Evolutionary conservation across 2,113 vertebrate genomes (phyloP).

Genomic region (Sialia sialis): DNA sequence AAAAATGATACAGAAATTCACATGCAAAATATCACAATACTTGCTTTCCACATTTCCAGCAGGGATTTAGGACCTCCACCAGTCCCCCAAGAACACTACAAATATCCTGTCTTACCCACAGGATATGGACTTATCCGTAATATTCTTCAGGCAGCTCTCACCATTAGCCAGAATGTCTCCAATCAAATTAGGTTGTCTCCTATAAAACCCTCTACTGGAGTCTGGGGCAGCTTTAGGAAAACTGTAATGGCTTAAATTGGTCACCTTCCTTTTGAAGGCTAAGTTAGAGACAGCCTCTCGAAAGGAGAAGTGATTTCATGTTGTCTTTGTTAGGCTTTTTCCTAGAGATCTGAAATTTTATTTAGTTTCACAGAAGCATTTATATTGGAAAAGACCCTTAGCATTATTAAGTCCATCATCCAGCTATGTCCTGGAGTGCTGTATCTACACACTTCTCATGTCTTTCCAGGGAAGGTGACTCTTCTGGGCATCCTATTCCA

Average conservation of each 20-base stretch:
- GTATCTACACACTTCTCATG: fast-evolving
- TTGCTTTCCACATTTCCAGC: fast-evolving
- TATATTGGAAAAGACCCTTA: neutral
- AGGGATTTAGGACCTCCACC: fast-evolving
- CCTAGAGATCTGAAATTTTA: fast-evolving
- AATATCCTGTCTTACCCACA: neutral
- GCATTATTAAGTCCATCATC: neutral
- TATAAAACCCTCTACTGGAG: neutral
- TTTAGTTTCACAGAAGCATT: fast-evolving
- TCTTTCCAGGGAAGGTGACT: neutral
- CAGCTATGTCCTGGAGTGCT: neutral
- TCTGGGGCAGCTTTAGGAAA: fast-evolving
- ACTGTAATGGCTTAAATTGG: fast-evolving
- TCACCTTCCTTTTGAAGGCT: fast-evolving
- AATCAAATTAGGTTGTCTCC: neutral
- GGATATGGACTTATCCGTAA: neutral
- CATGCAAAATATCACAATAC: fast-evolving
- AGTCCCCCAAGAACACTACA: fast-evolving
- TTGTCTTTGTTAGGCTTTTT: neutral
- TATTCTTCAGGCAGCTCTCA: neutral
- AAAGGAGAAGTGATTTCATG: fast-evolving
- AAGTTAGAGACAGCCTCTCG: fast-evolving
- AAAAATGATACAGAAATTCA: fast-evolving
- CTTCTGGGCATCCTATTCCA: neutral
- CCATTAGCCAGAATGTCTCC: neutral